These are phyloP conservation scores for Callithrix jacchus DNA, from an alignment of 2,113 vertebrate genomes.

Conservation along the genomic window DNA sequence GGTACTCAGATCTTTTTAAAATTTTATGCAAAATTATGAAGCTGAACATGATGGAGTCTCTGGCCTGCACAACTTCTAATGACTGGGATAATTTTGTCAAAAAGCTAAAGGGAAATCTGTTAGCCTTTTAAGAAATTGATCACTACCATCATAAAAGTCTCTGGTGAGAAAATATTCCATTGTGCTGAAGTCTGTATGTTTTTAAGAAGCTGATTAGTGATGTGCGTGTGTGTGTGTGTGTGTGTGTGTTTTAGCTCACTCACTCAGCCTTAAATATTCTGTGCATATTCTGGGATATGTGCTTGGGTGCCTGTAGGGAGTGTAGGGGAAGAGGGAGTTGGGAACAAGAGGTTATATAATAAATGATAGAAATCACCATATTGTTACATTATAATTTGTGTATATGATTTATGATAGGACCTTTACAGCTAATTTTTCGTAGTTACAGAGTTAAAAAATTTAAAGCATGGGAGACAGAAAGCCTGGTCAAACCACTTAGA, in stretches of 20 bases:
- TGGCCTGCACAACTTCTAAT: conserved; percentile 31
- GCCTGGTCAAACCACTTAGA: neutral
- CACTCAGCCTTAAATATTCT: conserved; percentile 13
- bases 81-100: conserved; percentile 61
- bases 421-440: neutral
- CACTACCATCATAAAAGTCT: conserved; percentile 47
- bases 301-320: accelerated
- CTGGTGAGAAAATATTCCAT: conserved; percentile 58
- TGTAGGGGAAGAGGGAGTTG: neutral
- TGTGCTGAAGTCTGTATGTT: conserved; percentile 55
- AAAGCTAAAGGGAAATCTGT: conserved; percentile 62
- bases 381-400: neutral
- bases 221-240: neutral
- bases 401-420: neutral
- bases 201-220: conserved; percentile 55
- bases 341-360: neutral
- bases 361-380: neutral
- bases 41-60: neutral
- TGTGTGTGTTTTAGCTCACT: neutral
- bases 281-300: neutral
- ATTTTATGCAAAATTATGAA: conserved; percentile 49
- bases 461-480: neutral
- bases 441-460: neutral
- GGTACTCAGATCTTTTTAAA: conserved; percentile 32
- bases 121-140: conserved; percentile 73